Conservation (phyloP, 2,797 vertebrate genomes). For the Apogon talboti region DNA sequence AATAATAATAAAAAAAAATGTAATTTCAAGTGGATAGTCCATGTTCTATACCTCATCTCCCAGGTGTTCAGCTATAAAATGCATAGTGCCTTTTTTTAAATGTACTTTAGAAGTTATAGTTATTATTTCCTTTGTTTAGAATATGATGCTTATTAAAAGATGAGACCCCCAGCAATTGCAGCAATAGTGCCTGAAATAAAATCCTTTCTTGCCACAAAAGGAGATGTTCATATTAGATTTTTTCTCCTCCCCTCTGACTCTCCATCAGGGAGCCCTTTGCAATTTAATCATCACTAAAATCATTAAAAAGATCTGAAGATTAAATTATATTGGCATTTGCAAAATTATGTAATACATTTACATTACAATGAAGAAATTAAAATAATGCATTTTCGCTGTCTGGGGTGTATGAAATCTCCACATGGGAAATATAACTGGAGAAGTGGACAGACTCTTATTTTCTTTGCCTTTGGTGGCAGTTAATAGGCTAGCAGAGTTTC, state of each 20-base stretch:
- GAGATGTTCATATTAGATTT: constrained; percentile 88
- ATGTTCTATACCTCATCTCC: constrained; percentile 24
- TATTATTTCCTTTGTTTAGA: constrained; percentile 75
- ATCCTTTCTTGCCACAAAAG: constrained; percentile 84
- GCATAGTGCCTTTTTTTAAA: constrained; percentile 42
- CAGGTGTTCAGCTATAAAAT: constrained; percentile 61
- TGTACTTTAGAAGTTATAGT: constrained; percentile 65
- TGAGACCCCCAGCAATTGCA: constrained; percentile 72
- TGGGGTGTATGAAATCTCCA: constrained; percentile 85
- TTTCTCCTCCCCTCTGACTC: constrained; percentile 82
- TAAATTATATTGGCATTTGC: constrained; percentile 92
- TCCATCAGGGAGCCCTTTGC: constrained; percentile 87
- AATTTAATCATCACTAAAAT: constrained; percentile 91
- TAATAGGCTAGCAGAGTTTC: constrained; percentile 81
- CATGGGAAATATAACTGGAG: constrained; percentile 88
- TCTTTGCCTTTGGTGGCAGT: constrained; percentile 84
- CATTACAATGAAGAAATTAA: constrained; percentile 92
- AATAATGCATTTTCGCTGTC: constrained; percentile 89
- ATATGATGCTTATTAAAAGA: constrained; percentile 77
- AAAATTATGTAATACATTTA: constrained; percentile 92
- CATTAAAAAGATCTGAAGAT: constrained; percentile 91
- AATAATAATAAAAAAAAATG: background rate
- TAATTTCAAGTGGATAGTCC: constrained; percentile 9
- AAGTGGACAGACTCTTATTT: constrained; percentile 86
- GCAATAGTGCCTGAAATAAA: constrained; percentile 82